phyloP scores from a whole-genome alignment of 2,888 invertebrate species.

The Thera britannica region DNA sequence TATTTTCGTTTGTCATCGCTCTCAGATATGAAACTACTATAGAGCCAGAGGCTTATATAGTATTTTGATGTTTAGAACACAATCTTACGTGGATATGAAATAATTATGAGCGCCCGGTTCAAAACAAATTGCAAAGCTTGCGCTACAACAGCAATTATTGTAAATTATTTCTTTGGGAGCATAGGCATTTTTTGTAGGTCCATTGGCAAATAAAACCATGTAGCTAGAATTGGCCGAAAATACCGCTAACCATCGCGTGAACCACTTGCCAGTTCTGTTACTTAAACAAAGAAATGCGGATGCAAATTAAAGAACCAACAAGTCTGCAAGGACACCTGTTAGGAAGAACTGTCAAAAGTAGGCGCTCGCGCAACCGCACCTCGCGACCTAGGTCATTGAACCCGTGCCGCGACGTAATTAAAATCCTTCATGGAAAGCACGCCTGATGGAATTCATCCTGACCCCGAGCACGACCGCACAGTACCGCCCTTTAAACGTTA shows the following conservation, averaged over 20 bases:
- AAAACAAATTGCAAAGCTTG: too few species aligned
- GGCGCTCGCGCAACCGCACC: slow-evolving; percentile 60
- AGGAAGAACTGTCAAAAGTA: slow-evolving; percentile 63
- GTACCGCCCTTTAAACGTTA: slow-evolving; percentile 74
- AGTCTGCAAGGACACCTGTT: slow-evolving; percentile 57
- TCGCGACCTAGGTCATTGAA: slow-evolving; percentile 65
- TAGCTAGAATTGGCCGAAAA: neutral
- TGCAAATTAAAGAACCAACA: slow-evolving; percentile 35
- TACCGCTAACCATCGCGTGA: neutral
- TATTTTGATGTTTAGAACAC: neutral
- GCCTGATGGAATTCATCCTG: slow-evolving; percentile 81
- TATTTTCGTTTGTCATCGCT: neutral
- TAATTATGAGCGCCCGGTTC: neutral
- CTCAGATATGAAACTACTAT: neutral
- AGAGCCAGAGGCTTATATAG: neutral
- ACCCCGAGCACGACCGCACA: slow-evolving; percentile 74
- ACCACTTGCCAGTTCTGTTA: neutral
- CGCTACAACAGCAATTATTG: too few species aligned
- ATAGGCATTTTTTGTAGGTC: neutral
- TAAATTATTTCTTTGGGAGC: too few species aligned
- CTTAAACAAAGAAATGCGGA: neutral
- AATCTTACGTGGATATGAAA: neutral
- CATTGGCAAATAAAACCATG: neutral
- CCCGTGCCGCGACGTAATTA: slow-evolving; percentile 77
- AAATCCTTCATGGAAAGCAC: slow-evolving; percentile 83